Base-by-base conservation (phyloP, 2,797 vertebrate genomes). In the Helostoma temminkii region DNA sequence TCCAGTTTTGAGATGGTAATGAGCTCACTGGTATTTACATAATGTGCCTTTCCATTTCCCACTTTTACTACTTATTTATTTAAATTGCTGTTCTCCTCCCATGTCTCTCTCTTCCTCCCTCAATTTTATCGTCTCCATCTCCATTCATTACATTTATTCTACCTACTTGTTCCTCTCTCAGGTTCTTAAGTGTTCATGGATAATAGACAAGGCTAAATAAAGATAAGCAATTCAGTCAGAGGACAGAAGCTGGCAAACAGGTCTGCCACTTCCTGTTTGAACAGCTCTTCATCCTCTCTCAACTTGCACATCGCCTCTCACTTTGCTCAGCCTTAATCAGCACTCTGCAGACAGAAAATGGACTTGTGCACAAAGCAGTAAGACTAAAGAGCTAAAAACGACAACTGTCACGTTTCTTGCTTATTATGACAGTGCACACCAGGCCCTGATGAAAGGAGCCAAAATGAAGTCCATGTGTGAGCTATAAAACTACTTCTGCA, bases 161-260 rank as follows among this genome's bases (percentile, higher is more conserved):
- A 39, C 63, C 65, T 70, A 41, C 65, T 71, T 58, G 58, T 52
- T 57, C 32, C 48, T 67, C 79, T 71, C 58, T 69, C 74, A 66
- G 67, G 65, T 83, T 81, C 79, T 88, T 89, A 87, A 88, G 83
- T 82, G 63, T 78, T 85, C 82, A 80, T 82, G 60, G 84, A 91
- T 91, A 88, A 92, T 87, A 91, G 86, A 92, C 77, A 62, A 77
- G 55, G 81, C 76, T 78, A 88, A 92, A 91, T 88, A 87, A 86
- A 87, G 83, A 88, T 67, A 49, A 50, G 76, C 81, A 34, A 74
- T 70, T 75, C 74, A 74, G 74, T 62, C 80, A 74, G 71, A 77
- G 80, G 71, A 60, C 36, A 59, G 59, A 64, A 55, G 74, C 32
- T 34, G 52, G 57, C 69, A 72, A 78, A 82, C 61, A 82, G 82